Percentiles rank a stretch among this genome's conserved stretches.
Evolutionary conservation across 1,140 invertebrate species (phyloP).

Genomic region (Condylostylus longicornis): DNA sequence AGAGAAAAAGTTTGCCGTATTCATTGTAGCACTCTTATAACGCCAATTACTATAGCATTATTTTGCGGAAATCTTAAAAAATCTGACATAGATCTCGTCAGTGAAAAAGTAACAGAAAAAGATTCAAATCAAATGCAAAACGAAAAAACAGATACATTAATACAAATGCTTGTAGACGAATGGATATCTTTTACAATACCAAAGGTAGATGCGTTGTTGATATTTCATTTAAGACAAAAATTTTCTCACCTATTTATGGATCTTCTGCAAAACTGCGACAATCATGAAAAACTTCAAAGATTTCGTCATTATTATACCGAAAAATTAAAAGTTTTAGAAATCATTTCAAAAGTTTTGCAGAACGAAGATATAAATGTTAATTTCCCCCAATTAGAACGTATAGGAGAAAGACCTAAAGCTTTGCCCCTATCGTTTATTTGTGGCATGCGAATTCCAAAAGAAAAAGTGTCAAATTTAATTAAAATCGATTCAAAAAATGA

Average conservation of each 20-base stretch:
- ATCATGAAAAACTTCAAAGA: slow-evolving; percentile 10
- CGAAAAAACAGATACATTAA: slow-evolving; percentile 38
- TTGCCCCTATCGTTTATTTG: slow-evolving; percentile 1
- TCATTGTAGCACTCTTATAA: slow-evolving; percentile 59
- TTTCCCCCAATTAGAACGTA: slow-evolving; percentile 8
- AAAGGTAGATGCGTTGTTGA: slow-evolving; percentile 46
- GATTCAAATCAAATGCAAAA: slow-evolving; percentile 11
- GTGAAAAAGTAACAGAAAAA: slow-evolving; percentile 33
- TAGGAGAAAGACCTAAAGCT: slow-evolving; percentile 9
- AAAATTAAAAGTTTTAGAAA: slow-evolving; percentile 8
- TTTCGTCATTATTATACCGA: slow-evolving; percentile 1
- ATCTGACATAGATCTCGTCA: slow-evolving; percentile 30
- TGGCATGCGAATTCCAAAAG: no score
- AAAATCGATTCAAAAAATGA: no score
- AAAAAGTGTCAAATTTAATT: no score
- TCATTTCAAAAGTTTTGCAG: slow-evolving; percentile 12
- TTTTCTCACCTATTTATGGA: slow-evolving; percentile 39
- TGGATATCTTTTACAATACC: slow-evolving; percentile 65
- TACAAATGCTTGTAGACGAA: slow-evolving; percentile 45
- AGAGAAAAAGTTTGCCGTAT: slow-evolving; percentile 48
- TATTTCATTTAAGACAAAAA: slow-evolving; percentile 59
- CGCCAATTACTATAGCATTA: slow-evolving; percentile 59
- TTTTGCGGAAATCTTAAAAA: slow-evolving; percentile 34
- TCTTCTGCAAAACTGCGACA: slow-evolving; percentile 14
- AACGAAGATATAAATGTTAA: slow-evolving; percentile 13